A percentile compares a stretch with the other conserved stretches of the same genome.
phyloP scores from a whole-genome alignment of 2,888 invertebrate species.

The Dryococelus australis region DNA sequence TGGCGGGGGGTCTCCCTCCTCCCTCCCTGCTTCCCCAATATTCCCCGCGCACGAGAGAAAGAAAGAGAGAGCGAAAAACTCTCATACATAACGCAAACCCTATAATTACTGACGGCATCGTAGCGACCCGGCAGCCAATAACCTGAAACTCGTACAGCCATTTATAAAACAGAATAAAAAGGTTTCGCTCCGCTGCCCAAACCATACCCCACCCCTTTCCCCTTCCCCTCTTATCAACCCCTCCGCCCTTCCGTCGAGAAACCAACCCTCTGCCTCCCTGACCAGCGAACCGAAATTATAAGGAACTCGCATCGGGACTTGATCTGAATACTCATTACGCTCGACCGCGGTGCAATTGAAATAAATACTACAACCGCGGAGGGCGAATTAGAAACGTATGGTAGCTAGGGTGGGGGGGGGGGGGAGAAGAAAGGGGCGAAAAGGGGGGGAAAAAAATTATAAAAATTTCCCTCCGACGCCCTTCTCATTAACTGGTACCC shows the following conservation, averaged over 20 bases:
- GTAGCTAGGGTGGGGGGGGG: too few relatives aligned
- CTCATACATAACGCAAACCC: constrained; percentile 11
- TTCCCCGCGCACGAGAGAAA: not conserved
- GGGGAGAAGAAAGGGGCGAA: not conserved
- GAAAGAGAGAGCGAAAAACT: not conserved
- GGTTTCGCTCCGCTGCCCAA: not conserved
- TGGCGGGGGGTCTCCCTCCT: not conserved
- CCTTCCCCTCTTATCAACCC: not conserved
- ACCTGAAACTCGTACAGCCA: not conserved
- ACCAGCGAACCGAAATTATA: not conserved
- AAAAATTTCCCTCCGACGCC: not conserved
- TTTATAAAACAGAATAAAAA: constrained; percentile 16
- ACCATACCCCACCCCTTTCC: not conserved
- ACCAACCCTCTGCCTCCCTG: not conserved
- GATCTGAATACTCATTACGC: not conserved
- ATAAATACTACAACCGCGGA: constrained; percentile 4
- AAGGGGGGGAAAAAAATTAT: not conserved
- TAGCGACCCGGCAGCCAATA: not conserved
- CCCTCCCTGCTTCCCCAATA: not conserved
- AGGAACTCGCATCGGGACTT: not conserved
- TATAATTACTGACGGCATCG: not conserved
- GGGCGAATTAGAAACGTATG: not conserved
- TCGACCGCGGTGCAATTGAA: not conserved
- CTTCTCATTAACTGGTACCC: not conserved
- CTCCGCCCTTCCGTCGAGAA: not conserved